phyloP scores from a whole-genome alignment of 2,888 invertebrate species.

The Phymatocera aterrima region DNA sequence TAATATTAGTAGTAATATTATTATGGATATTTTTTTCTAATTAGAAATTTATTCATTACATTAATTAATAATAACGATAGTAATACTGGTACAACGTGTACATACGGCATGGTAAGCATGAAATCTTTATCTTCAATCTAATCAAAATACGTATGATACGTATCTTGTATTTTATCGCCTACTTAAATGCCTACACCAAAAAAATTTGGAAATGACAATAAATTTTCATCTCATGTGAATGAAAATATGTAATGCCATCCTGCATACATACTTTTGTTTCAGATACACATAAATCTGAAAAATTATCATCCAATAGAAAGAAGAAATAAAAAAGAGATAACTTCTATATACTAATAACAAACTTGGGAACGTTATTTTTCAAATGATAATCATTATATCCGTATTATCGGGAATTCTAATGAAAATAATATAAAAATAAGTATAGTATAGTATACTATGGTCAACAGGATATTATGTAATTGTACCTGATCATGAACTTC shows the following conservation, averaged over 20 bases:
- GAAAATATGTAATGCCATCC: slow-evolving; percentile 18
- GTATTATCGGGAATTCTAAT: background rate
- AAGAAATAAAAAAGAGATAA: background rate
- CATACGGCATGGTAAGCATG: slow-evolving; percentile 68
- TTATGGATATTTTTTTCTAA: slow-evolving; percentile 51
- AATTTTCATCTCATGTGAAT: background rate
- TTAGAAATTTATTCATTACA: slow-evolving; percentile 57
- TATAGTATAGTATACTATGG: background rate
- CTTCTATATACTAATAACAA: background rate
- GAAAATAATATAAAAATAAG: background rate
- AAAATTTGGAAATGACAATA: slow-evolving; percentile 21
- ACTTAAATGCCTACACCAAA: slow-evolving; percentile 60
- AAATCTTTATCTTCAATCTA: slow-evolving; percentile 59
- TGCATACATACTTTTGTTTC: background rate
- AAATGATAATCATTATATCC: background rate
- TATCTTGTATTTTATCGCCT: slow-evolving; percentile 51
- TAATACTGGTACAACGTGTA: slow-evolving; percentile 74
- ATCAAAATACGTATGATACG: slow-evolving; percentile 49
- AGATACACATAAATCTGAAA: background rate
- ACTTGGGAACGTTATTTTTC: background rate
- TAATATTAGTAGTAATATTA: too few species aligned
- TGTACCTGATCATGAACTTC: background rate
- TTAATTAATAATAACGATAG: slow-evolving; percentile 64
- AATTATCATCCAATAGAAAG: background rate
- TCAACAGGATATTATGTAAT: background rate